Evolutionary conservation across 2,888 invertebrate species (phyloP), one percentile per base, ranked within the genome.

Genomic region (Thereva nobilitata): DNA sequence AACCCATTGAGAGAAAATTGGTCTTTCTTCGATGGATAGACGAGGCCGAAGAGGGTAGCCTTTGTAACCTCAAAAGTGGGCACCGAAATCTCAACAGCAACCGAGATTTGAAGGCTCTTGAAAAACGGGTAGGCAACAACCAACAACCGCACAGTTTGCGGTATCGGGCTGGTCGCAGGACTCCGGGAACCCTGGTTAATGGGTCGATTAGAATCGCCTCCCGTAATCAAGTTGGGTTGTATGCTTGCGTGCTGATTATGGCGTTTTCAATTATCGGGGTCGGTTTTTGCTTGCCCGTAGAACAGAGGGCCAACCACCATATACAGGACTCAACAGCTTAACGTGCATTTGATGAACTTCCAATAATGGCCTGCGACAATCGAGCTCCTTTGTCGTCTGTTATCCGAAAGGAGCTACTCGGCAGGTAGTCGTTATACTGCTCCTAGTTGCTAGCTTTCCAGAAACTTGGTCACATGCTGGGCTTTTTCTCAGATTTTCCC

Each of bases 351-450:
- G 59, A 59, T 59, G 59, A 59, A 49, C 38, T 37, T 23, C 49
- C 38, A 49, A 59, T 59, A 59, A 59, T 49, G 38, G 59, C 59
- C 59, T 59, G 59, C 49, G 59, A 59, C 59, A 49, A 59, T 49
- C 37, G 42, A 59, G 49, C 49, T 59, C 44, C 59, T 47, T 59
- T 49, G 38, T 49, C 37, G 59, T 59, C 38, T 59, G 56, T 44
- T 42, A 56, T 38, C n/a, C 34, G 44, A 34, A 56, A 56, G 44
- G 41, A 41, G 23, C 7, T 7, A 38, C 41, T 23, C 41, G n/a
- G 4, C 8, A 40, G 41, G 55, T 12, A 55, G 55, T 40, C 40
- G 8, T 23, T 59, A 10, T 59, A 8, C 7, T 10, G 10, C 38
- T 55, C 6, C 47, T 23, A 23, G 23, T 23, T 23, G 23, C 23